These are phyloP conservation scores for Crotalus tigris DNA, from an alignment of 2,113 vertebrate species.

Conservation along the genomic window DNA sequence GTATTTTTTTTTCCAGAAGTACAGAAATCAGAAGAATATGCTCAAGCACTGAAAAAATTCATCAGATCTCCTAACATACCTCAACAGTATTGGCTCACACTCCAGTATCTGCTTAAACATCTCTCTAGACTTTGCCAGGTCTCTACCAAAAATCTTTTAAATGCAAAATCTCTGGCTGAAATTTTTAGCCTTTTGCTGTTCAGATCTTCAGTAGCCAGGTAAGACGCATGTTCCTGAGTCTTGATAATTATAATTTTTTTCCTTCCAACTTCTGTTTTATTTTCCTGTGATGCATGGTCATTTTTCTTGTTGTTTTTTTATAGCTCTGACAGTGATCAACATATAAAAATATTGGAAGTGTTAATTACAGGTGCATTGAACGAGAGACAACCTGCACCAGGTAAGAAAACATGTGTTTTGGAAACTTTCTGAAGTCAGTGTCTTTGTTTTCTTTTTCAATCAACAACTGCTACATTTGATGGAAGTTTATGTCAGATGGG, in stretches of 20 bases:
- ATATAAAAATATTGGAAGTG: conserved; percentile 86
- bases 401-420: conserved; percentile 65
- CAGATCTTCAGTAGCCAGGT: conserved; percentile 82
- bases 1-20: conserved; percentile 73
- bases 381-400: conserved; percentile 89
- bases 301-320: conserved; percentile 12
- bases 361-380: conserved; percentile 90
- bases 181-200: conserved; percentile 92
- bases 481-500: background rate
- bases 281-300: conserved; percentile 25
- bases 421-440: background rate
- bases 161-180: conserved; percentile 82
- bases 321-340: conserved; percentile 89
- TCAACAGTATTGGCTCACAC: conserved; percentile 91
- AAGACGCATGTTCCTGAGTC: background rate
- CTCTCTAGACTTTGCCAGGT: conserved; percentile 86
- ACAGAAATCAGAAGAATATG: conserved; percentile 83
- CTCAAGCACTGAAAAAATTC: conserved; percentile 82
- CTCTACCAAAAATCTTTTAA: conserved; percentile 84
- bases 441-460: background rate
- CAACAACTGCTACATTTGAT: background rate
- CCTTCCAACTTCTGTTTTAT: background rate
- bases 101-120: conserved; percentile 92
- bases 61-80: conserved; percentile 82
- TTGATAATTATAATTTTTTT: background rate